phyloP scores from a whole-genome alignment of 2,888 invertebrate species.

The Papilio elwesi region DNA sequence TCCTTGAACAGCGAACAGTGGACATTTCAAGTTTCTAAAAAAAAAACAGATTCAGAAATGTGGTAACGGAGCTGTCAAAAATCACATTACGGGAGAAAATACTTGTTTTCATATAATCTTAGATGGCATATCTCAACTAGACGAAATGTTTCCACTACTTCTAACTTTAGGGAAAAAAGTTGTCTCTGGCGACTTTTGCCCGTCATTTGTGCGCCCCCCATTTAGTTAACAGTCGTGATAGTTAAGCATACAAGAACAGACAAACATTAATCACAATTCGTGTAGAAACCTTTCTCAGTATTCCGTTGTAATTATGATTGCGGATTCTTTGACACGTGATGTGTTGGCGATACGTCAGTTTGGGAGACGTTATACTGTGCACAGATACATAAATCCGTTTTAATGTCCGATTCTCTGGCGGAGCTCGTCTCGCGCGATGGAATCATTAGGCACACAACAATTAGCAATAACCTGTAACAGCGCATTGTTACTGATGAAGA shows the following conservation, averaged over 20 bases:
- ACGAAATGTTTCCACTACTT: background rate
- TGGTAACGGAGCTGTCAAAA: too few species aligned
- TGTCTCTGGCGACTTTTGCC: background rate
- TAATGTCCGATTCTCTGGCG: conserved; percentile 19
- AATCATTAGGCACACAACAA: conserved; percentile 57
- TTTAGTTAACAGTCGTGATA: background rate
- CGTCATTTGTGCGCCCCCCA: too few species aligned
- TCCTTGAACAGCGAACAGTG: too few species aligned
- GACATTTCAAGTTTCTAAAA: too few species aligned
- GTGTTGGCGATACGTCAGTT: conserved; percentile 11
- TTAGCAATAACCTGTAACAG: conserved; percentile 66
- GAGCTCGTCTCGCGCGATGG: conserved; percentile 39
- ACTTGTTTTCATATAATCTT: too few species aligned
- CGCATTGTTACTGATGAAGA: conserved; percentile 68
- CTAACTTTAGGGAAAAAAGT: background rate
- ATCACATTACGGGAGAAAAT: too few species aligned
- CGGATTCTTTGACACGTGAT: conserved; percentile 11
- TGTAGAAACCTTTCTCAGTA: conserved; percentile 11
- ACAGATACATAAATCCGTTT: conserved; percentile 13
- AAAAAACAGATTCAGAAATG: too few species aligned
- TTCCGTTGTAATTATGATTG: conserved; percentile 33
- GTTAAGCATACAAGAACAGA: background rate
- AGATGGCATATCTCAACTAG: too few species aligned
- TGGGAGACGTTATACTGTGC: conserved; percentile 8
- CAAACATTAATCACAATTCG: conserved; percentile 1